phyloP scores from a whole-genome alignment of 2,113 vertebrate genomes.

The Peromyscus maniculatus region DNA sequence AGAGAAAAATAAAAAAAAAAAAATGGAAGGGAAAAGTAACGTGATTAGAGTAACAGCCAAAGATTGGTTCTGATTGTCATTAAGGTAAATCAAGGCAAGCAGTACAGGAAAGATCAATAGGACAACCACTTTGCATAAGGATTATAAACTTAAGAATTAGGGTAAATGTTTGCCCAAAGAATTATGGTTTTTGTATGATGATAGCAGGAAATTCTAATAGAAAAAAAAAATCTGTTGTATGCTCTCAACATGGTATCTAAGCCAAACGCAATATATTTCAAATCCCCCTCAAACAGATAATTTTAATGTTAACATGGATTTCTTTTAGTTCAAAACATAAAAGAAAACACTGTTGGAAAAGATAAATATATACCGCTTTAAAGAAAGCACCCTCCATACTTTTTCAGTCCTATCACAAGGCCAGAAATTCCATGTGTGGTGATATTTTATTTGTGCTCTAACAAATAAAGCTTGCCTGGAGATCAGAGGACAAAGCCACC shows the following conservation, averaged over 20 bases:
- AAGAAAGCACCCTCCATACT: background rate
- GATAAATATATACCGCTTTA: background rate
- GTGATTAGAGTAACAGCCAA: background rate
- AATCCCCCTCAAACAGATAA: background rate
- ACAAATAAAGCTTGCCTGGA: too few species aligned
- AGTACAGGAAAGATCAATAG: background rate
- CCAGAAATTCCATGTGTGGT: background rate
- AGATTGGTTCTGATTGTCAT: background rate
- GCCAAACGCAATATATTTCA: background rate
- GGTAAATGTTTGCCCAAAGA: background rate
- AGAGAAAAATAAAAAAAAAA: background rate
- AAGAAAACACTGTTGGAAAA: background rate
- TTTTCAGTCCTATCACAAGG: background rate
- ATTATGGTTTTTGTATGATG: constrained; percentile 15
- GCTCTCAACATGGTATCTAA: background rate
- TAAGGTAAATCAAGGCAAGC: background rate
- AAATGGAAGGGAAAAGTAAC: background rate
- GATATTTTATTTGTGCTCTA: too few species aligned
- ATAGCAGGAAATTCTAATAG: background rate
- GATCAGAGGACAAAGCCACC: too few species aligned
- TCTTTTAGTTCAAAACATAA: constrained; percentile 37
- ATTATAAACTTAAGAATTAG: background rate
- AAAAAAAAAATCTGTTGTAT: background rate
- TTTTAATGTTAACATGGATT: background rate
- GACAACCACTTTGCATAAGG: background rate